Base-by-base conservation (phyloP, 2,888 invertebrate species). In the Himalopsyche japonica region DNA sequence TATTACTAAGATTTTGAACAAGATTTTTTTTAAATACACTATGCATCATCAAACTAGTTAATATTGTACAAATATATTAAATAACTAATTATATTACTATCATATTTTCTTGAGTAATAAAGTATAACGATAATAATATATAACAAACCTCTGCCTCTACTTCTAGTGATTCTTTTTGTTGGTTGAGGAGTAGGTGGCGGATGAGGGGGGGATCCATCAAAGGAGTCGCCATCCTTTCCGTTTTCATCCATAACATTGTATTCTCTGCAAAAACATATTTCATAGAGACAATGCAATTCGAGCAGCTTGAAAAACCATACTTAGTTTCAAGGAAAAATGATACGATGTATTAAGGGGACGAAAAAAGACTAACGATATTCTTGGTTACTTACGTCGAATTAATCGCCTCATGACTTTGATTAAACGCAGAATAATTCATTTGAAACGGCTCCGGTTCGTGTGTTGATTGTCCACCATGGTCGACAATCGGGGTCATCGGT, bases 151-250 rank as follows among this genome's bases (percentile, higher is more conserved):
- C 93, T 89, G 0, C 93, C 93, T 49, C 95, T 92, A 78, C 95
- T 93, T 18, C 95, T 91, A 0, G 95, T 95, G 88, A 95, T 94
- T 6, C 95, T 91, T 88, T 94, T 92, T 32, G 93, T 93, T 0
- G 90, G 93, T 87, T 90, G 90, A 20, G 94, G 94, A 0, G 94
- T 94, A 3, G 94, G 93, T 30, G 93, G 91, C 64, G 92, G 91
- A 83, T 91, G 91, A 88, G 90, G 89, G 24, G 87, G 84, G 10
- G 87, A 86, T 57, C 86, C 87, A 70, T 87, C 87, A n/a, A 89
- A 89, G 7, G 89, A 89, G 64, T 89, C 89, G 43, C 89, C 88
- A 7, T 88, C 89, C 8, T 89, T 89, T 76, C 89, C 90, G 81
- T 90, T 90, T 5, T 87, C 88, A 86, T 90, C 90, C 32, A 88